phyloP scores from a whole-genome alignment of 2,797 vertebrate genomes.

The Phoxinus dragarum region DNA sequence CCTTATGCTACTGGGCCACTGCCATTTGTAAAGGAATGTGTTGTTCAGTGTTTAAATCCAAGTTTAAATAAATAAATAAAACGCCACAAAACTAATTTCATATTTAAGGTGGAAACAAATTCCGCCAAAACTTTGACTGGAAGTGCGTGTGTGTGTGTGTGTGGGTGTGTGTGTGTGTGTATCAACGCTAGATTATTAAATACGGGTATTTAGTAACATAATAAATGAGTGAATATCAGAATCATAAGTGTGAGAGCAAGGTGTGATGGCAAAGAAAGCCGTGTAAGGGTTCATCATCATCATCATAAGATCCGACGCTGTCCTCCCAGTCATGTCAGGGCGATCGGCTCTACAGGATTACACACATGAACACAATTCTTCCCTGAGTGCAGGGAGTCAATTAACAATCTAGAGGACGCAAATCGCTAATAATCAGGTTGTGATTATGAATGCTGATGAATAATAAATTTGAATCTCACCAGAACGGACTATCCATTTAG shows the following conservation, averaged over 20 bases:
- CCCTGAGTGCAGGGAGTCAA: not conserved
- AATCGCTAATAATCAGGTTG: not conserved
- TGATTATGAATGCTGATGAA: not conserved
- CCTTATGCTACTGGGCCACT: not conserved
- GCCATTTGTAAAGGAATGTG: not conserved
- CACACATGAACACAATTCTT: slow-evolving; percentile 6
- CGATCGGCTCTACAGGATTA: not conserved
- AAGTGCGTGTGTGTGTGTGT: not conserved
- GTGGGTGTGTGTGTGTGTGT: too few relatives aligned
- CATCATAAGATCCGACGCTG: not conserved
- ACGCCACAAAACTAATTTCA: not conserved
- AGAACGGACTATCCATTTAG: slow-evolving; percentile 6
- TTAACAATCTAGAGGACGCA: not conserved
- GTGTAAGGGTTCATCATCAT: not conserved
- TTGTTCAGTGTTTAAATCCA: not conserved
- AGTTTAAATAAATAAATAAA: not conserved
- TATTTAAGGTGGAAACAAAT: not conserved
- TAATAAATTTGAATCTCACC: not conserved
- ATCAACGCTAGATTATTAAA: not conserved
- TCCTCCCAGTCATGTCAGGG: not conserved
- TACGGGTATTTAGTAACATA: not conserved
- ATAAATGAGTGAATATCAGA: not conserved
- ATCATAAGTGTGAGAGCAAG: not conserved
- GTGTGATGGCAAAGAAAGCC: not conserved
- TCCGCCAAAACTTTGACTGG: not conserved